Base-by-base conservation (phyloP, 2,888 invertebrate genomes). In the Agrotis clavis region DNA sequence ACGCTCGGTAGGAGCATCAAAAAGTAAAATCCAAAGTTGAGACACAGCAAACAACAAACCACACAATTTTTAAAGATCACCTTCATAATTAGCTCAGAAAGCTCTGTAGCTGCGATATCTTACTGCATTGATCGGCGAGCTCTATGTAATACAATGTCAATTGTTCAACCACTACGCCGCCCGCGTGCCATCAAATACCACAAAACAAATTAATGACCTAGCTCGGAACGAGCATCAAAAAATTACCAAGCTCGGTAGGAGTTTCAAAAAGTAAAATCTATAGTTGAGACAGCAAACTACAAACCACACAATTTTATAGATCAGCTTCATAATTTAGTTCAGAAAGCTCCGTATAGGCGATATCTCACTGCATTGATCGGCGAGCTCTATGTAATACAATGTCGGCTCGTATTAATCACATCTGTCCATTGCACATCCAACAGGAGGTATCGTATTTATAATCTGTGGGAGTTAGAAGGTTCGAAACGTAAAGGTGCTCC, bases 401-500 rank as follows among this genome's bases (percentile, higher is more conserved):
- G 35, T 73, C 67, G 51, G 69, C 61, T 67, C 41, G n/a, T 73
- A 83, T 78, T 83, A 81, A 83, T 83, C 64, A 70, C 60, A 51
- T 68, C 61, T 67, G 60, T 76, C 63, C 53, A 60, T 67, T 63
- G 51, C 61, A 69, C 56, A 71, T 69, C 61, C 25, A 67, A 54
- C 62, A 62, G 56, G 60, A 75, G 79, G 73, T 68, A 67, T 78
- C 82, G 74, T 84, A 84, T 84, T 85, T 83, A 81, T 81, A 83
- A 81, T 54, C 73, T 76, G 64, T 30, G 71, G 48, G 57, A 84
- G 67, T 74, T 76, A 69, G 75, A 69, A 70, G 74, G 67, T 63
- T 64, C 51, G 69, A 73, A 80, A 85, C 77, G 81, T 74, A 35
- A 35, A 35, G 35, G 35, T 35, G 35, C 35, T 35, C 35, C 35